Conservation (phyloP, 2,888 invertebrate species). For the Sphinx pinastri region DNA sequence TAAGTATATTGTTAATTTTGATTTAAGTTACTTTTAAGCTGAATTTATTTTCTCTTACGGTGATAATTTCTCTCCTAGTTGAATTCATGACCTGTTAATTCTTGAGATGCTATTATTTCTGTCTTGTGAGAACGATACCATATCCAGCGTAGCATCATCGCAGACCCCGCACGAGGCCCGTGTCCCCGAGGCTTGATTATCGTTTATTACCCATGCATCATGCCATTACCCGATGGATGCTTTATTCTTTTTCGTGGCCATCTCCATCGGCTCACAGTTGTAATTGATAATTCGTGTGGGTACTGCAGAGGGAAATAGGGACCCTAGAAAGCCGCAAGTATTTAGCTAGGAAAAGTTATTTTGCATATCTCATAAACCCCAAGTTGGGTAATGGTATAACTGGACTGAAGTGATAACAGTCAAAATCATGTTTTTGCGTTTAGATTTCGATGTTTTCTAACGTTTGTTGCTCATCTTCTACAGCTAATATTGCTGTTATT, state of each 20-base stretch:
- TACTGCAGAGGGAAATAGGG: background rate
- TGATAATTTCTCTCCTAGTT: too few relatives aligned
- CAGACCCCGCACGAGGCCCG: slow-evolving; percentile 12
- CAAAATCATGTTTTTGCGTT: too few relatives aligned
- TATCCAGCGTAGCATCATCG: background rate
- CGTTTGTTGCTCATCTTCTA: too few relatives aligned
- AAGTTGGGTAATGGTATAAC: too few relatives aligned
- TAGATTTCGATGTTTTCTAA: too few relatives aligned
- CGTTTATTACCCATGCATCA: slow-evolving; percentile 67
- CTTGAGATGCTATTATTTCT: background rate
- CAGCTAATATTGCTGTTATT: too few relatives aligned
- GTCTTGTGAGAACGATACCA: background rate
- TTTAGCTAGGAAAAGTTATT: background rate
- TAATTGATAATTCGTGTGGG: slow-evolving; percentile 50
- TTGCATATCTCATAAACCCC: too few relatives aligned
- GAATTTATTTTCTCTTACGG: too few relatives aligned
- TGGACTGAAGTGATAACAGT: too few relatives aligned
- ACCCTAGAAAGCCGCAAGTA: background rate
- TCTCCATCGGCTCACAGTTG: slow-evolving; percentile 43
- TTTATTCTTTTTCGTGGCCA: slow-evolving; percentile 50
- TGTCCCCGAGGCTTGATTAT: slow-evolving; percentile 68
- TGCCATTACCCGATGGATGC: slow-evolving; percentile 54
- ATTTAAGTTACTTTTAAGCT: too few relatives aligned
- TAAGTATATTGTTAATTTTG: too few relatives aligned
- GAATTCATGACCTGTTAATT: too few relatives aligned